Base-by-base conservation (phyloP, 2,113 vertebrate species). In the Neogobius melanostomus region DNA sequence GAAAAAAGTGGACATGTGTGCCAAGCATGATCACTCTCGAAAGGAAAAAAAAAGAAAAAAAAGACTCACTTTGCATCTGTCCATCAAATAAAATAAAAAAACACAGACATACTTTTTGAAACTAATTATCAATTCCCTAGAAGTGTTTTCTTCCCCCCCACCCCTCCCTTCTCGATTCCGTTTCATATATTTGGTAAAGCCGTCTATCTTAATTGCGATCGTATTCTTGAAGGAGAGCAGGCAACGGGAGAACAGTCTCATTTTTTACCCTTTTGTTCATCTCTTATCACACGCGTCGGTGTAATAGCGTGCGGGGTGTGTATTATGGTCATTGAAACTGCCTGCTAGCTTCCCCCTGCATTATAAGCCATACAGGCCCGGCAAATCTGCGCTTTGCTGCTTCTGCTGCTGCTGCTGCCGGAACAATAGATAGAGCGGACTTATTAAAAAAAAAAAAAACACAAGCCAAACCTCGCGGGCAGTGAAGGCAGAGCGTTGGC, bases 121-220 rank as follows among this genome's bases (percentile, higher is more conserved):
- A 72, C 79, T 86, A 88, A 90, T 87, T 88, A 87, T 69, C 77
- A 74, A 59, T 56, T 83, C 74, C 59, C 82, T 51, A 73, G 75
- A 84, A 68, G 66, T 69, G 49, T 46, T 67, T 36, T 36, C 28
- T 85, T 69, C 69, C 53, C 60, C 48, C 10, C 46, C 6, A 8
- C 46, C 10, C 74, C 63, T 21, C 28, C 28, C 28, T 36, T 36
- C 28, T 36, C 28, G 28, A 36, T 80, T 78, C 53, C 10, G 53
- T 76, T 83, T 78, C 71, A 74, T 46, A 64, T 60, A 56, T 70
- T 54, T 65, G 16, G 71, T 83, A 69, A 83, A 77, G 70, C 67
- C 69, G 79, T 76, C 71, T 90, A 90, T 93, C 91, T 91, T 90
- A 92, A 91, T 90, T 91, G 86, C 78, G 81, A 89, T 92, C 90